phyloP scores from a whole-genome alignment of 2,888 invertebrate genomes.

The Tenthredo amoena region DNA sequence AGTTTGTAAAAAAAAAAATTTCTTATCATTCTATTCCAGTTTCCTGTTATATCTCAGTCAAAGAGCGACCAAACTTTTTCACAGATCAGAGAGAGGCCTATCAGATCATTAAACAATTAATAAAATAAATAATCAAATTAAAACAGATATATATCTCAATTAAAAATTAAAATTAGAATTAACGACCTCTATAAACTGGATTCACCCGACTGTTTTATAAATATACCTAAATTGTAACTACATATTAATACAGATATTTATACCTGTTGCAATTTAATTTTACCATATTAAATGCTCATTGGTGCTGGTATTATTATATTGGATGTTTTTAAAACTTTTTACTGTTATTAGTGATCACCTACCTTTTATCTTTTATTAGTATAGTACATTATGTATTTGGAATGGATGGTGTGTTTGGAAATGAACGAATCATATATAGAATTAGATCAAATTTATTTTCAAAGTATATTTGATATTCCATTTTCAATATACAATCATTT shows the following conservation, averaged over 20 bases:
- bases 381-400: neutral
- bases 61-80: neutral
- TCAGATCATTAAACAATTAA: slow-evolving; percentile 1
- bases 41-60: neutral
- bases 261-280: slow-evolving; percentile 66
- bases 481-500: slow-evolving; percentile 24
- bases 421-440: neutral
- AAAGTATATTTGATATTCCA: neutral
- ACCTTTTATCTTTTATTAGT: slow-evolving; percentile 1
- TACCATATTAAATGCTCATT: slow-evolving; percentile 75
- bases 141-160: neutral
- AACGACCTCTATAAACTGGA: neutral
- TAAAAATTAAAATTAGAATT: neutral
- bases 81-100: slow-evolving; percentile 27
- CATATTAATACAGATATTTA: slow-evolving; percentile 67
- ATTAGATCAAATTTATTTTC: neutral
- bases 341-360: slow-evolving; percentile 15
- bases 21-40: neutral
- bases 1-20: neutral
- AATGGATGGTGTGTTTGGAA: neutral
- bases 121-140: neutral
- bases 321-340: slow-evolving; percentile 12
- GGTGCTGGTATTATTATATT: slow-evolving; percentile 72
- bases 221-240: slow-evolving; percentile 64
- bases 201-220: slow-evolving; percentile 60